Conservation (phyloP, 2,797 vertebrate genomes). For the Arremon aurantiirostris region DNA sequence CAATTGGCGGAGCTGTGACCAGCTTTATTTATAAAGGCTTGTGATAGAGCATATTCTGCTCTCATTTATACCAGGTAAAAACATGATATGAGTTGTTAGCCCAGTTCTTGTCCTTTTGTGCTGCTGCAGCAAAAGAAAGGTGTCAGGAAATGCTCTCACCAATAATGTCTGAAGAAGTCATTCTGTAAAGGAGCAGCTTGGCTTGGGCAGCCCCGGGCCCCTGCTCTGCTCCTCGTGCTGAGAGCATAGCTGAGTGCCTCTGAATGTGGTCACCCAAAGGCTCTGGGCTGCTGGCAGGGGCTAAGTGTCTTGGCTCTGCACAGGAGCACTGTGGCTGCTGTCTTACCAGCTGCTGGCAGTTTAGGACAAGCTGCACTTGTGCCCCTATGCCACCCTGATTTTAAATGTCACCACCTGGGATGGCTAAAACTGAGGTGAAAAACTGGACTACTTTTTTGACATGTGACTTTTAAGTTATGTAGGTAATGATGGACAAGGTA, state of each 20-base stretch:
- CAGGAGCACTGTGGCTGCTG: not conserved
- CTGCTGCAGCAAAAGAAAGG: not conserved
- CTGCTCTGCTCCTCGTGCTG: not conserved
- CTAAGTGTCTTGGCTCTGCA: not conserved
- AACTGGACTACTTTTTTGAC: not conserved
- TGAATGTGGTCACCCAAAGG: not conserved
- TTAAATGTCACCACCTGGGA: not conserved
- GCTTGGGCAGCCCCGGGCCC: not conserved
- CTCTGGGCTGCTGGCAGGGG: not conserved
- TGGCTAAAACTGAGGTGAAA: not conserved
- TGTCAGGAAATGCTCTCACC: not conserved
- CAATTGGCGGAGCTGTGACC: not conserved
- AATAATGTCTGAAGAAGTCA: not conserved
- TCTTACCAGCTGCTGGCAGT: not conserved
- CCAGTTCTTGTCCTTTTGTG: not conserved
- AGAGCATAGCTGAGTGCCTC: not conserved
- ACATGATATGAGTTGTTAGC: not conserved
- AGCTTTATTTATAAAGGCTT: not conserved
- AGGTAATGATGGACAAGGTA: not conserved
- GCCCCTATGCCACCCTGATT: not conserved
- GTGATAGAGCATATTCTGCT: not conserved
- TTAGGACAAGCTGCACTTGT: not conserved
- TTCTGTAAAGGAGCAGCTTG: not conserved
- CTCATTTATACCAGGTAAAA: not conserved
- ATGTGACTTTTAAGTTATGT: not conserved